Base-by-base conservation (phyloP, 2,888 invertebrate genomes). In the Ophonus ardosiacus region DNA sequence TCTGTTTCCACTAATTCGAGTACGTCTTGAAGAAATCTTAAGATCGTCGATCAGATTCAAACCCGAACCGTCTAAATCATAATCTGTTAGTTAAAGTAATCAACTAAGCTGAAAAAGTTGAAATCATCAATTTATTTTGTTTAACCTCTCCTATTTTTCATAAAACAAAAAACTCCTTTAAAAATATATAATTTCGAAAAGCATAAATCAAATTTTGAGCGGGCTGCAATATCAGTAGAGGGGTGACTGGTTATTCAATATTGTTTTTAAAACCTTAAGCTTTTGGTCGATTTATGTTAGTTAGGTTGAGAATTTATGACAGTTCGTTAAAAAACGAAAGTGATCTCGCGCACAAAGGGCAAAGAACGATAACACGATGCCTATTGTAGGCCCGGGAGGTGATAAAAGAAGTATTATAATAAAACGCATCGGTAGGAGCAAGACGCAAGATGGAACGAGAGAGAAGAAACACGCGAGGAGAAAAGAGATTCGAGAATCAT, bases 321-420 rank as follows among this genome's bases (percentile, higher is more conserved):
- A 84, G 63, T 84, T 84, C 84, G 78, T 78, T 84, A 84, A 61
- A 84, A 76, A 51, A 61, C 78, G 78, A 78, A 84, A 84, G 84
- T 84, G 84, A 78, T 84, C 57, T 56, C 61, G 56, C 7, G 63
- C 63, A 84, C 78, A 84, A 43, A 81, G 71, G 68, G 43, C 78
- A 24, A 61, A 17, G 84, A 43, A 40, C 84, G 81, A 81, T 81
- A 81, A 71, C 61, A 76, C 40, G 40, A 61, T 80, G 59, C 61
- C 61, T 80, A 80, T 84, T 84, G 84, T 84, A 40, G 56, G 18
- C 43, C 8, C 61, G 76, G 56, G 24, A 81, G 61, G 59, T 78
- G 78, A 84, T 84, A 71, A 84, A 76, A 84, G 78, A 84, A 78
- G 84, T 78, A 78, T 84, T 84, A 63, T 84, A 84, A 76, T 83